Conservation (phyloP, 2,113 vertebrate genomes). For the Sciurus niger region DNA sequence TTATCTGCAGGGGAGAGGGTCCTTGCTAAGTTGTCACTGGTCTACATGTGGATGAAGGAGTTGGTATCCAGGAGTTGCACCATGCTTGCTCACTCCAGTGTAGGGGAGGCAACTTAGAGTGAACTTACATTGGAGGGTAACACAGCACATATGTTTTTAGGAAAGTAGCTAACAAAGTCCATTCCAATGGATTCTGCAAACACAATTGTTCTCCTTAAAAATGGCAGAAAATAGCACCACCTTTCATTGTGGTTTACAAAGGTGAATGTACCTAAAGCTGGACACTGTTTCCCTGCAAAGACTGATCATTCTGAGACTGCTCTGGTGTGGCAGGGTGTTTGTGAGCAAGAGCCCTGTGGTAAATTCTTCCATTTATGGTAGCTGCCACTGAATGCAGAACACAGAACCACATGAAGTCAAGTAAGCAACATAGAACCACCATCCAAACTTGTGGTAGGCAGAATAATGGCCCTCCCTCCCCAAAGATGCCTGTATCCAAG, state of each 20-base stretch:
- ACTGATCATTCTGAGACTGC: neutral
- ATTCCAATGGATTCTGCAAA: neutral
- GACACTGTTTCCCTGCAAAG: neutral
- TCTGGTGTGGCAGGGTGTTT: neutral
- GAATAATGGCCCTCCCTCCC: neutral
- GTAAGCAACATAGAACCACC: neutral
- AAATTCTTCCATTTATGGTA: neutral
- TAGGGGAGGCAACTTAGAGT: no score
- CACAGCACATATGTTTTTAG: neutral
- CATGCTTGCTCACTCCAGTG: fast-evolving
- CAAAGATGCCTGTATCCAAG: neutral
- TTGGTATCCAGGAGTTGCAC: neutral
- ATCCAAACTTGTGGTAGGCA: neutral
- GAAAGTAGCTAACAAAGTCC: neutral
- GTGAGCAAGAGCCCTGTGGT: neutral
- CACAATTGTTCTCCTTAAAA: conserved; percentile 3
- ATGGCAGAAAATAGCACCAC: neutral
- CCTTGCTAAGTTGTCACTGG: neutral
- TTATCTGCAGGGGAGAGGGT: no score
- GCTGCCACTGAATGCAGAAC: neutral
- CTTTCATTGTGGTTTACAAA: neutral
- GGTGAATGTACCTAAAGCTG: neutral
- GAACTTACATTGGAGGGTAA: neutral
- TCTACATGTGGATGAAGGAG: fast-evolving
- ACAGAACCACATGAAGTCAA: neutral